Evolutionary conservation across 2,888 invertebrate genomes (phyloP).

Genomic region (Noctua janthe): DNA sequence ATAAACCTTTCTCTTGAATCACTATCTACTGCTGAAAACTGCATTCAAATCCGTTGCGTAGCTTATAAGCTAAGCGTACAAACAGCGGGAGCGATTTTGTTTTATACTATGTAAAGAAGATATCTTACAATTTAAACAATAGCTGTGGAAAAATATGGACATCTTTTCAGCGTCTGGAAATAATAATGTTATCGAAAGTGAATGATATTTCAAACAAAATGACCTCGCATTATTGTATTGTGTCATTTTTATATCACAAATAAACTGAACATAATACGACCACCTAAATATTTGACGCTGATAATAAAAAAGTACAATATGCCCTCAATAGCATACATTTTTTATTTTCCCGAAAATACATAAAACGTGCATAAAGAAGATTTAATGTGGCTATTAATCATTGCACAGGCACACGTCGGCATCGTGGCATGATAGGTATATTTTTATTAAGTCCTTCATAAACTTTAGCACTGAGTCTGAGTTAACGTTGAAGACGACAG

Average conservation of each 20-base stretch:
- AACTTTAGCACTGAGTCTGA: slow-evolving; percentile 73
- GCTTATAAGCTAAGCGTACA: too few species aligned
- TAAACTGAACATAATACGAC: background rate
- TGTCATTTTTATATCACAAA: slow-evolving; percentile 27
- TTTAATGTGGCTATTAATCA: slow-evolving; percentile 43
- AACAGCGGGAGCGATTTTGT: too few species aligned
- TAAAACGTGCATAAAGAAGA: slow-evolving; percentile 6
- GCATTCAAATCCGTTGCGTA: too few species aligned
- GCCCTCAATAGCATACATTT: slow-evolving; percentile 26
- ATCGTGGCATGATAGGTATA: slow-evolving; percentile 69
- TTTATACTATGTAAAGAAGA: too few species aligned
- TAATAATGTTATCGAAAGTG: slow-evolving; percentile 21
- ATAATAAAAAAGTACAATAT: slow-evolving; percentile 26
- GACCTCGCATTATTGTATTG: slow-evolving; percentile 26
- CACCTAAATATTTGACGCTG: slow-evolving; percentile 27
- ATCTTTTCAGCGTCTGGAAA: slow-evolving; percentile 26
- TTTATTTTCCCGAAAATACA: slow-evolving; percentile 20
- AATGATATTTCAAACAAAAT: slow-evolving; percentile 19
- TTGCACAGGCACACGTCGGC: slow-evolving; percentile 23
- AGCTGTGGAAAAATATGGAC: slow-evolving; percentile 5
- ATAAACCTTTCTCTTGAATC: too few species aligned
- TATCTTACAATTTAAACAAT: background rate
- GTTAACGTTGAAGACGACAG: slow-evolving; percentile 77
- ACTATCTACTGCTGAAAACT: too few species aligned
- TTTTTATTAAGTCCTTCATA: slow-evolving; percentile 75